Conservation (phyloP, 2,113 vertebrate species). For the Pampusana beccarii region DNA sequence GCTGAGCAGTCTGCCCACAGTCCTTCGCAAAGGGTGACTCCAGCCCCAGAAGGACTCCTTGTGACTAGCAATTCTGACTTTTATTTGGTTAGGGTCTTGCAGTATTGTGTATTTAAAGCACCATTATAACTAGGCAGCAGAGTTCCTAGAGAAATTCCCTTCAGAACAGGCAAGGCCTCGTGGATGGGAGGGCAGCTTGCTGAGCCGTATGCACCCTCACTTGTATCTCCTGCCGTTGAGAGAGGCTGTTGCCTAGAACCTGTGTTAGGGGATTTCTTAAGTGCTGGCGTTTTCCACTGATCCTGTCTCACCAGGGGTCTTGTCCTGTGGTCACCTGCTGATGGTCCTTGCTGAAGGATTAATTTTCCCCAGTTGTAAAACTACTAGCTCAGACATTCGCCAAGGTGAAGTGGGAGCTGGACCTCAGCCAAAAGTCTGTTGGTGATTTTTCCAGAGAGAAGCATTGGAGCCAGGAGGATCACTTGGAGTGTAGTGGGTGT, state of each 20-base stretch:
- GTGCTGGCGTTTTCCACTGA: neutral
- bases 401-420: neutral
- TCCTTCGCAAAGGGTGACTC: neutral
- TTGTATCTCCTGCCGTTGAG: neutral
- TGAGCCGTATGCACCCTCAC: neutral
- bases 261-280: neutral
- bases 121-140: neutral
- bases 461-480: neutral
- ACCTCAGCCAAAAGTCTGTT: neutral
- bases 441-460: neutral
- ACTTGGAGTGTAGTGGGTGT: neutral
- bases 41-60: neutral
- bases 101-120: neutral
- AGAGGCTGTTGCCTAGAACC: neutral
- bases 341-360: neutral
- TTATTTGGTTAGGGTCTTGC: neutral
- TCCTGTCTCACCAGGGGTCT: neutral
- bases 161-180: neutral
- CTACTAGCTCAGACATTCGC: neutral
- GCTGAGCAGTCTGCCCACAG: neutral
- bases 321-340: neutral
- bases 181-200: neutral
- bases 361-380: neutral
- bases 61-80: neutral
- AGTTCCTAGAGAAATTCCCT: neutral